These are phyloP conservation scores for Melanotaenia maccullochi DNA, from an alignment of 2,797 vertebrate genomes.

Conservation along the genomic window DNA sequence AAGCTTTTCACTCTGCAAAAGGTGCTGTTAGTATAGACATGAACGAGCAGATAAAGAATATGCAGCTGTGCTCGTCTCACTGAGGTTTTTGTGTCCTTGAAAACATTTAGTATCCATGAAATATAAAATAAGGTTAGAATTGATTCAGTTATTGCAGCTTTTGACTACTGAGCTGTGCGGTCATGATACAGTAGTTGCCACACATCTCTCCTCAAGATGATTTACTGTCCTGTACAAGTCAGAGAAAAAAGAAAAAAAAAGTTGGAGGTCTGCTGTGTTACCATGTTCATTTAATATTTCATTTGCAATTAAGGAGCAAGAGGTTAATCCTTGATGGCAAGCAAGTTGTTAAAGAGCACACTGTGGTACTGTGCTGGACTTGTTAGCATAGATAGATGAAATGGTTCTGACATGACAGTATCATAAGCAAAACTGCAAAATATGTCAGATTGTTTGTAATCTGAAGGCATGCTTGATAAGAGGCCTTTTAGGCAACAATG, in stretches of 20 bases:
- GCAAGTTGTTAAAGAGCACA: conserved; percentile 3
- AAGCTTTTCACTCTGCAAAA: conserved; percentile 67
- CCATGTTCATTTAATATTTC: conserved; percentile 53
- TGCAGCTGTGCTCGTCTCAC: conserved; percentile 29
- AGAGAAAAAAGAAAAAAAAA: conserved; percentile 15
- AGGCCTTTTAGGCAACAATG: conserved; percentile 27
- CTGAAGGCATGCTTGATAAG: conserved; percentile 24
- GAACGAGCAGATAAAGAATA: conserved; percentile 32
- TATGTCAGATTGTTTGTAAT: conserved; percentile 25
- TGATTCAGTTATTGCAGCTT: conserved; percentile 59
- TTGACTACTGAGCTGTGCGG: conserved; percentile 16
- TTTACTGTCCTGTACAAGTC: conserved; percentile 40
- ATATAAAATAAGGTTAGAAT: conserved; percentile 56
- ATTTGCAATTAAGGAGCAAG: conserved; percentile 56
- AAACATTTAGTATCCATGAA: conserved; percentile 61
- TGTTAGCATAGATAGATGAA: conserved; percentile 38
- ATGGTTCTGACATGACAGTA: conserved; percentile 35
- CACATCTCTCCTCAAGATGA: conserved; percentile 45
- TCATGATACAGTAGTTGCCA: conserved; percentile 53
- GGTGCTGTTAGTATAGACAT: conserved; percentile 45
- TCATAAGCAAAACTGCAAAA: conserved; percentile 11
- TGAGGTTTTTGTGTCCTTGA: conserved; percentile 47
- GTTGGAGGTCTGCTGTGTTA: conserved; percentile 25
- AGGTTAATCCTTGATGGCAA: conserved; percentile 23
- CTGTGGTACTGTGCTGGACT: conserved; percentile 5